These are phyloP conservation scores for Craterocephalus amniculus DNA, from an alignment of 2,797 vertebrate species.

Conservation along the genomic window DNA sequence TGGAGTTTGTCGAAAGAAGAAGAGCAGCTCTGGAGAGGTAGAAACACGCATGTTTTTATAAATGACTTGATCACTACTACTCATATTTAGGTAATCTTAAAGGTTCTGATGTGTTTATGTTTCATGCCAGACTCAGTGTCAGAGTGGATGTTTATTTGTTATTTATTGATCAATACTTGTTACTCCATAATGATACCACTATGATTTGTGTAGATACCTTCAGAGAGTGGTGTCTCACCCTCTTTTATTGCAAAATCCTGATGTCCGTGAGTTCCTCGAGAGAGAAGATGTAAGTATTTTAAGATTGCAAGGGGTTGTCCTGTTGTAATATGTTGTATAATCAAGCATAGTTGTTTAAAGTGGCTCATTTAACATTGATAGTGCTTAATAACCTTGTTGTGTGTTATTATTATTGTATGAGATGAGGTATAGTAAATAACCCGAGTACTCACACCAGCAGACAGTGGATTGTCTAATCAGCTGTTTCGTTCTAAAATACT, in stretches of 20 bases:
- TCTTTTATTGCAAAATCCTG: constrained; percentile 91
- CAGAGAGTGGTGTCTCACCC: constrained; percentile 92
- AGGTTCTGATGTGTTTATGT: not conserved
- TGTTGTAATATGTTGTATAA: not conserved
- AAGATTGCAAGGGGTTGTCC: too few relatives aligned
- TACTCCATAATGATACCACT: not conserved
- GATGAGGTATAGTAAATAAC: not conserved
- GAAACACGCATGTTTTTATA: not conserved
- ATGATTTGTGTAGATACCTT: constrained; percentile 85
- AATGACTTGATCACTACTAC: not conserved
- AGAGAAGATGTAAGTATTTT: constrained; percentile 89
- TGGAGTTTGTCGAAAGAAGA: constrained; percentile 95
- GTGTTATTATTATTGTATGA: not conserved
- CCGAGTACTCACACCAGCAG: not conserved
- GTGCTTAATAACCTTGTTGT: not conserved
- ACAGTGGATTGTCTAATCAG: not conserved
- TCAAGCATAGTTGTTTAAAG: not conserved
- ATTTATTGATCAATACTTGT: not conserved
- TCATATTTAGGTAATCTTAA: not conserved
- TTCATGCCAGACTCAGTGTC: not conserved
- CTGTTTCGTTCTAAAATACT: not conserved
- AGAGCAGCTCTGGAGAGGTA: constrained; percentile 85
- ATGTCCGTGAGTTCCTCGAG: constrained; percentile 95
- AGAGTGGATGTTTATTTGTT: not conserved
- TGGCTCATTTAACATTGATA: not conserved